Evolutionary conservation across 2,113 vertebrate species (phyloP).

Genomic region (Tachycineta bicolor): DNA sequence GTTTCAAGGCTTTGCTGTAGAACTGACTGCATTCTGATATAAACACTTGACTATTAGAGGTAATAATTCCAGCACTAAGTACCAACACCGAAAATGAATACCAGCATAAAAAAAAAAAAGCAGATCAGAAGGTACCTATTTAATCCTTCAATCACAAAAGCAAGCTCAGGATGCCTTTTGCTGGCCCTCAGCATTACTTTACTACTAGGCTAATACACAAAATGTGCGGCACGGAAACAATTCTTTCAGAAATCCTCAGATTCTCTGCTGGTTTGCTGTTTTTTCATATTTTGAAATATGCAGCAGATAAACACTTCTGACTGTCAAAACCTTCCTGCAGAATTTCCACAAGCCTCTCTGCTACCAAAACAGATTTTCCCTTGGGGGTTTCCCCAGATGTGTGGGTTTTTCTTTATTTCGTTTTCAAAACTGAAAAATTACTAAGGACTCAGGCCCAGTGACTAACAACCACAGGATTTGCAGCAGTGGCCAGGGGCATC

Average conservation of each 20-base stretch:
- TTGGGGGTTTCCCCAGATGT: constrained; percentile 48
- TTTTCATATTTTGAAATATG: neutral
- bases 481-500: neutral
- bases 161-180: neutral
- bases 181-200: neutral
- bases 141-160: neutral
- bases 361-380: constrained; percentile 32
- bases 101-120: neutral
- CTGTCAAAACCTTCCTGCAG: constrained; percentile 33
- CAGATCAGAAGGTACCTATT: neutral
- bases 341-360: constrained; percentile 59
- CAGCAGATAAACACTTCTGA: neutral
- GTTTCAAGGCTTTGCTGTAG: neutral
- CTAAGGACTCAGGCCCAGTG: neutral
- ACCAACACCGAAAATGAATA: neutral
- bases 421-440: constrained; percentile 39
- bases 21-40: neutral
- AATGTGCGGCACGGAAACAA: neutral
- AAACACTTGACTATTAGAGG: neutral
- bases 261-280: neutral
- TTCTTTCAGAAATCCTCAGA: neutral
- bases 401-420: neutral
- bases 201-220: neutral
- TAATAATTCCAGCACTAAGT: neutral
- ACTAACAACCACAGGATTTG: constrained; percentile 49